Conservation (phyloP, 2,797 vertebrate species). For the Alcedo quadribrachys region DNA sequence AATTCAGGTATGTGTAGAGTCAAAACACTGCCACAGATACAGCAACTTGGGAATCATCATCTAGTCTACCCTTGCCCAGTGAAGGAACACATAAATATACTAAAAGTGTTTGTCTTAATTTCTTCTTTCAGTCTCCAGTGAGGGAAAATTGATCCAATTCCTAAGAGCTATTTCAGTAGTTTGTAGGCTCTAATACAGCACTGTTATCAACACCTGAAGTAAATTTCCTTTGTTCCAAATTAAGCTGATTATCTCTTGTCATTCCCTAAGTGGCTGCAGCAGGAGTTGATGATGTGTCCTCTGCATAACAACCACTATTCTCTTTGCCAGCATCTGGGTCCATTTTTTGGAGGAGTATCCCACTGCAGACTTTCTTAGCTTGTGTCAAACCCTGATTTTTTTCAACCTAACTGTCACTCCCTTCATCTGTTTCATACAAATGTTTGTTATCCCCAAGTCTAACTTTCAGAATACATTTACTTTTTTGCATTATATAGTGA, state of each 20-base stretch:
- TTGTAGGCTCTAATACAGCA: background rate
- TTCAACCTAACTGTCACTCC: background rate
- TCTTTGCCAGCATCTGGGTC: background rate
- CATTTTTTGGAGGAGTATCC: background rate
- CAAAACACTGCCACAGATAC: background rate
- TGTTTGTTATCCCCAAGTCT: background rate
- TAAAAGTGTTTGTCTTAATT: background rate
- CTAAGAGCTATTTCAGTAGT: background rate
- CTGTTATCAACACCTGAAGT: background rate
- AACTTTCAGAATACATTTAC: background rate
- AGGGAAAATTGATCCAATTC: background rate
- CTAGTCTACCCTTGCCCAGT: background rate
- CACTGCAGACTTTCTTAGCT: background rate
- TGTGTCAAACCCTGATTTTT: background rate
- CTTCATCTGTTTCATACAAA: background rate
- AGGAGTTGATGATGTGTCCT: background rate
- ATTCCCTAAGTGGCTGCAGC: background rate
- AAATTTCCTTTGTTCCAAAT: background rate
- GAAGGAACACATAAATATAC: background rate
- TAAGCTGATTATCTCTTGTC: background rate
- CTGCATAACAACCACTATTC: background rate
- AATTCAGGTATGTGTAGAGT: slow-evolving; percentile 71
- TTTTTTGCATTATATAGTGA: background rate
- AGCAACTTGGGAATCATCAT: background rate
- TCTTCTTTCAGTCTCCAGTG: background rate